phyloP scores from a whole-genome alignment of 2,888 invertebrate genomes.

The Lapara coniferarum region DNA sequence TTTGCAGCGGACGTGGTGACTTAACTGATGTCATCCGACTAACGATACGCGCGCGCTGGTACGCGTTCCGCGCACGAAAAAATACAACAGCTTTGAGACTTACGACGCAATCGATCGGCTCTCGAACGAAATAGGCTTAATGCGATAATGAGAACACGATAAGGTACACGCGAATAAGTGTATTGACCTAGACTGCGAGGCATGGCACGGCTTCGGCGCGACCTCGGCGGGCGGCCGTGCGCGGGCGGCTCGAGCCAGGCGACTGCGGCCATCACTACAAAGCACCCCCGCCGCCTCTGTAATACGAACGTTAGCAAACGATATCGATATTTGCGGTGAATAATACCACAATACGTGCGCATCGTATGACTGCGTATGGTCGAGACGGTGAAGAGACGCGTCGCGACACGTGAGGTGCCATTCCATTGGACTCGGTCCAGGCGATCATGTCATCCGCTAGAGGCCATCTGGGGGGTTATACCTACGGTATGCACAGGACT shows the following conservation, averaged over 20 bases:
- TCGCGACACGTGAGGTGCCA: slow-evolving; percentile 51
- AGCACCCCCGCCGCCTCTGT: slow-evolving; percentile 68
- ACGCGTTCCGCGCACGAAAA: slow-evolving; percentile 67
- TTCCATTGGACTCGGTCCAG: slow-evolving; percentile 75
- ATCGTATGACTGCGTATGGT: slow-evolving; percentile 54
- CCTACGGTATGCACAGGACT: slow-evolving; percentile 15
- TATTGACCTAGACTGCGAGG: slow-evolving; percentile 74
- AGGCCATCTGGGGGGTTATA: slow-evolving; percentile 2
- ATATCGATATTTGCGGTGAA: slow-evolving; percentile 81
- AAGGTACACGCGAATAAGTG: slow-evolving; percentile 80
- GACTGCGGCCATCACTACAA: slow-evolving; percentile 74
- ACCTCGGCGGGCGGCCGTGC: slow-evolving; percentile 72
- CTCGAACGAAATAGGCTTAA: slow-evolving; percentile 77
- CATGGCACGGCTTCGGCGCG: slow-evolving; percentile 74
- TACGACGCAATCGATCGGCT: slow-evolving; percentile 71
- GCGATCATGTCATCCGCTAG: slow-evolving; percentile 56
- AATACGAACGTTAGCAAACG: slow-evolving; percentile 73
- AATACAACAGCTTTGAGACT: slow-evolving; percentile 65
- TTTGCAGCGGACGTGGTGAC: slow-evolving; percentile 77
- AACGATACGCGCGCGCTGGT: slow-evolving; percentile 71
- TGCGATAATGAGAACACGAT: slow-evolving; percentile 80
- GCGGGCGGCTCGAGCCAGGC: slow-evolving; percentile 73
- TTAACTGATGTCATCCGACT: slow-evolving; percentile 83
- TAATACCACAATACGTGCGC: slow-evolving; percentile 61
- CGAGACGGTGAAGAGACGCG: slow-evolving; percentile 49